Base-by-base conservation (phyloP, 2,888 invertebrate species). In the Tetragonisca angustula region DNA sequence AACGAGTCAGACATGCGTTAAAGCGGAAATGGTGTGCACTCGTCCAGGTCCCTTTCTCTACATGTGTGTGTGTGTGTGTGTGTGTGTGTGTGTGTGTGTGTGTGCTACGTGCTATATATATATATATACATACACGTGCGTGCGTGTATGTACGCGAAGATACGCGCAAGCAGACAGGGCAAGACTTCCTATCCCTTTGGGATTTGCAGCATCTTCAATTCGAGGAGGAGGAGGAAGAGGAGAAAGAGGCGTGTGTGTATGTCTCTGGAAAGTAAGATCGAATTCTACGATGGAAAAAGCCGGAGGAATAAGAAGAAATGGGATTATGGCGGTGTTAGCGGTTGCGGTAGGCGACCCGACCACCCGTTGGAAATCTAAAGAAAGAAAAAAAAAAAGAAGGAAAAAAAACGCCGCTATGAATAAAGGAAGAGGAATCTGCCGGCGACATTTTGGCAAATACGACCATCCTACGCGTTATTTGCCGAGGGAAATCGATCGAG, bases 121-220 rank as follows among this genome's bases (percentile, higher is more conserved):
- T 61, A 61, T 5, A 21, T 19, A 17, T n/a, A n/a, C 3, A 24
- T 3, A 0, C 24, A 6, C 17, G 9, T 9, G 9, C 2, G 11
- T 3, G 15, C 4, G 49, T 32, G 9, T 32, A 11, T 50, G 19
- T 27, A 27, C 21, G 24, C 36, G 50, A 49, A 68, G 17, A 43
- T 49, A 54, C 49, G 70, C 32, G 70, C 54, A 69, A 54, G 61
- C 62, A 50, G 36, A 64, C n/a, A 74, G 70, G 49, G 54, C 36
- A 64, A 72, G 64, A 78, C 62, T 59, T 70, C 79, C 79, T 70
- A 74, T 81, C 74, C 82, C 83, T 84, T 87, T 81, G 89, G 88
- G 90, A 88, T 88, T 88, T 81, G 83, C 86, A 87, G 72, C 89
- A 84, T 91, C 89, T 89, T 88, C 86, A 89, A 88, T 90, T 91